Percentiles rank a stretch among this genome's conserved stretches.
phyloP scores from a whole-genome alignment of 2,888 invertebrate genomes.

The Masnerella sp. region DNA sequence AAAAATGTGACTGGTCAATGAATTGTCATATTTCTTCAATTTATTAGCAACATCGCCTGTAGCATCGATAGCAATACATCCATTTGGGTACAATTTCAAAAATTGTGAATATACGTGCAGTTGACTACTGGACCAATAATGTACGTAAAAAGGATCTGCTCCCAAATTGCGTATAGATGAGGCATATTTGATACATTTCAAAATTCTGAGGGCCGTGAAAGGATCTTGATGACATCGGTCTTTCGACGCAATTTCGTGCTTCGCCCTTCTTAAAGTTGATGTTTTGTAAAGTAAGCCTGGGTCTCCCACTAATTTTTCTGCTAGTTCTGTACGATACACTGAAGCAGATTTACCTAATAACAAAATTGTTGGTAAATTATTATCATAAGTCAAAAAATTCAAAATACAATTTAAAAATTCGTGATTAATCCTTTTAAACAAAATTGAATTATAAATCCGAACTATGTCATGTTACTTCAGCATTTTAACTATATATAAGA shows the following conservation, averaged over 20 bases:
- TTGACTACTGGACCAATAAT: slow-evolving; percentile 16
- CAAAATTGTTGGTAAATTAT: too few species aligned
- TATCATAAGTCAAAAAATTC: too few species aligned
- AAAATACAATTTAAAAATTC: too few species aligned
- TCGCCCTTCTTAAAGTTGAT: neutral
- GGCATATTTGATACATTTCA: neutral
- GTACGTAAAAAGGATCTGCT: neutral
- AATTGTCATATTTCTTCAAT: slow-evolving; percentile 11
- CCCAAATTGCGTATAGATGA: slow-evolving; percentile 2
- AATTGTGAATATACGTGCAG: neutral
- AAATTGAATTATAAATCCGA: too few species aligned
- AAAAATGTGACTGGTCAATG: slow-evolving; percentile 36
- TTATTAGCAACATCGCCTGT: slow-evolving; percentile 43
- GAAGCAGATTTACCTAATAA: too few species aligned
- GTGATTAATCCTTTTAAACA: too few species aligned
- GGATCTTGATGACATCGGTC: neutral
- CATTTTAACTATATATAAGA: too few species aligned
- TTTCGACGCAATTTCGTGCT: neutral
- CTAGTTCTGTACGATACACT: too few species aligned
- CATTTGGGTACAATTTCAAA: neutral
- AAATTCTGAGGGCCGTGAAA: neutral
- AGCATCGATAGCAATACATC: slow-evolving; percentile 24
- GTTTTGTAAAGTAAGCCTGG: neutral
- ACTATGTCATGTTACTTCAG: too few species aligned
- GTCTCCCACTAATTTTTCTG: too few species aligned